These are phyloP conservation scores for Anagyrus pseudococci DNA, from an alignment of 2,888 invertebrate species.

Conservation along the genomic window DNA sequence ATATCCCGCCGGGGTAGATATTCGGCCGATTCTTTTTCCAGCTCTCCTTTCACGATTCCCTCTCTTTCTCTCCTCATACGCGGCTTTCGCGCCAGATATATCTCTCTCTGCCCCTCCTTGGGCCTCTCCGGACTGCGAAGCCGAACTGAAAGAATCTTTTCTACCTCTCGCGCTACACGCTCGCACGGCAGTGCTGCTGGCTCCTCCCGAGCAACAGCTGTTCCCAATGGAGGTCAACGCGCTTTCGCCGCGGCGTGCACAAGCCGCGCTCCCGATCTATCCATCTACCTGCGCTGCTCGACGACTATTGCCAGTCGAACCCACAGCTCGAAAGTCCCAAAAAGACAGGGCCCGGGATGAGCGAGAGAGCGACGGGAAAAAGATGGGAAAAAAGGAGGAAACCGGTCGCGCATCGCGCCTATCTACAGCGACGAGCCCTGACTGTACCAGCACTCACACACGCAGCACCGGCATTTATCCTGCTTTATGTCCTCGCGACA, in stretches of 20 bases:
- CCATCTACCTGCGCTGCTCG: background rate
- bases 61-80: background rate
- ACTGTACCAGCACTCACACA: too few relatives aligned
- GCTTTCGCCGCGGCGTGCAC: background rate
- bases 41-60: background rate
- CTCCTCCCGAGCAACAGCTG: conserved; percentile 16
- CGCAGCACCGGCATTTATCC: too few relatives aligned
- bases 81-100: background rate
- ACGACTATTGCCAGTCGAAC: too few relatives aligned
- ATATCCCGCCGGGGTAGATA: background rate
- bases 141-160: background rate
- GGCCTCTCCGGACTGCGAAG: background rate
- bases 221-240: conserved; percentile 3
- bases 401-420: too few relatives aligned
- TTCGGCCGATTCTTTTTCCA: background rate
- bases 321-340: too few relatives aligned
- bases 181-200: too few relatives aligned
- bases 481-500: too few relatives aligned
- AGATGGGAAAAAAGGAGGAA: too few relatives aligned
- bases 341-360: too few relatives aligned
- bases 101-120: background rate
- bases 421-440: too few relatives aligned
- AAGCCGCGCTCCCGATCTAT: background rate
- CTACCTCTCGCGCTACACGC: background rate
- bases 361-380: too few relatives aligned